Evolutionary conservation across 1,140 invertebrate genomes (phyloP).

Genomic region (Thaumatotibia leucotreta): DNA sequence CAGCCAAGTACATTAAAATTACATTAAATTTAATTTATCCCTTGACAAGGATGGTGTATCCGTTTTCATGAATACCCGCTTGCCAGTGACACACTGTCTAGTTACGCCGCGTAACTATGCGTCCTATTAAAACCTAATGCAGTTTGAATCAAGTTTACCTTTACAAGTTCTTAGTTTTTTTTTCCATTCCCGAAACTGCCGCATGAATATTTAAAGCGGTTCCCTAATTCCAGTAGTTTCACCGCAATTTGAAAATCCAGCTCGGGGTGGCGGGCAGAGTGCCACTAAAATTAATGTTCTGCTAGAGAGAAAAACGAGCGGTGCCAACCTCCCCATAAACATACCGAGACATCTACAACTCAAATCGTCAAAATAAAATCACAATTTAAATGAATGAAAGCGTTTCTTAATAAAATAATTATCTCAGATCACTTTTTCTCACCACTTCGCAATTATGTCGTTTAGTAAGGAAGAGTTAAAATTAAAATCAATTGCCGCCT

Average conservation of each 20-base stretch:
- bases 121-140: not conserved
- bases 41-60: too few species aligned
- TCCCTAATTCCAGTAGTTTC: constrained; percentile 54
- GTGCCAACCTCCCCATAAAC: constrained; percentile 42
- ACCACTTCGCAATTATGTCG: not conserved
- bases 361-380: constrained; percentile 24
- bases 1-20: too few species aligned
- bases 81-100: too few species aligned
- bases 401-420: not conserved
- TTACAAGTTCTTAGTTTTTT: not conserved
- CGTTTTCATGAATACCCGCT: too few species aligned
- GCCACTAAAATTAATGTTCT: constrained; percentile 73
- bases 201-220: constrained; percentile 36
- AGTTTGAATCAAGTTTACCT: not conserved
- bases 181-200: constrained; percentile 9
- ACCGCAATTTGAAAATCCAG: constrained; percentile 64
- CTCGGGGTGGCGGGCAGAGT: constrained; percentile 55
- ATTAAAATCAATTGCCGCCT: constrained; percentile 5
- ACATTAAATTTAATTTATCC: too few species aligned
- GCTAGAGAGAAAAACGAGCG: constrained; percentile 72
- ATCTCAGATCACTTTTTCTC: not conserved
- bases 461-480: not conserved
- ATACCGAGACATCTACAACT: constrained; percentile 27
- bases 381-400: not conserved
- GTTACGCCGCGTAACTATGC: too few species aligned